These are phyloP conservation scores for Neuroscelio doddi DNA, from an alignment of 2,888 invertebrate species.

Conservation along the genomic window DNA sequence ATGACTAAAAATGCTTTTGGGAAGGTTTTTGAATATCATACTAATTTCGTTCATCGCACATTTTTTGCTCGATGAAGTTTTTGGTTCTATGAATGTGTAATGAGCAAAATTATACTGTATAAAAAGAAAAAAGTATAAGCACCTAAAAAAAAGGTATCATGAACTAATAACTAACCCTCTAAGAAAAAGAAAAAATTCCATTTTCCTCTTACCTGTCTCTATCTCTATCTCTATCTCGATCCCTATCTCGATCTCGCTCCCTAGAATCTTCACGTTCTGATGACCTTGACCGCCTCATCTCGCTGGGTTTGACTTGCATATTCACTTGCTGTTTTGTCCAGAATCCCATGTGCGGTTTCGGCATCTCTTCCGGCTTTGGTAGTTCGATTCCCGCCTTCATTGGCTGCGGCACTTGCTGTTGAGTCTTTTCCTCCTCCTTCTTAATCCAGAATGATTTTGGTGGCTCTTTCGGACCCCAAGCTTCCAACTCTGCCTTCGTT, in stretches of 20 bases:
- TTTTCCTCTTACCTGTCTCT: constrained; percentile 51
- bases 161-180: too few species aligned
- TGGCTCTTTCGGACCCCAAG: constrained; percentile 65
- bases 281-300: constrained; percentile 65
- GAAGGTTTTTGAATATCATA: too few species aligned
- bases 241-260: constrained; percentile 51
- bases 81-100: too few species aligned
- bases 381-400: constrained; percentile 51
- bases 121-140: too few species aligned
- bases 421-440: constrained; percentile 59
- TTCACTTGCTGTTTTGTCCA: constrained; percentile 71
- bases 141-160: too few species aligned
- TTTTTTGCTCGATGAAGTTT: too few species aligned
- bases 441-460: constrained; percentile 64
- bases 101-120: too few species aligned
- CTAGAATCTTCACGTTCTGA: constrained; percentile 61
- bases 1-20: too few species aligned
- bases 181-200: too few species aligned
- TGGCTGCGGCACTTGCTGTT: constrained; percentile 15
- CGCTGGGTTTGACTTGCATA: constrained; percentile 63
- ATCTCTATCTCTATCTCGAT: constrained; percentile 60
- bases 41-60: too few species aligned
- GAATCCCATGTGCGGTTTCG: constrained; percentile 70
- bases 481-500: constrained; percentile 56
- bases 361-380: constrained; percentile 67